Base-by-base conservation (phyloP, 2,797 vertebrate genomes). In the Paratrypauchen microcephalus region DNA sequence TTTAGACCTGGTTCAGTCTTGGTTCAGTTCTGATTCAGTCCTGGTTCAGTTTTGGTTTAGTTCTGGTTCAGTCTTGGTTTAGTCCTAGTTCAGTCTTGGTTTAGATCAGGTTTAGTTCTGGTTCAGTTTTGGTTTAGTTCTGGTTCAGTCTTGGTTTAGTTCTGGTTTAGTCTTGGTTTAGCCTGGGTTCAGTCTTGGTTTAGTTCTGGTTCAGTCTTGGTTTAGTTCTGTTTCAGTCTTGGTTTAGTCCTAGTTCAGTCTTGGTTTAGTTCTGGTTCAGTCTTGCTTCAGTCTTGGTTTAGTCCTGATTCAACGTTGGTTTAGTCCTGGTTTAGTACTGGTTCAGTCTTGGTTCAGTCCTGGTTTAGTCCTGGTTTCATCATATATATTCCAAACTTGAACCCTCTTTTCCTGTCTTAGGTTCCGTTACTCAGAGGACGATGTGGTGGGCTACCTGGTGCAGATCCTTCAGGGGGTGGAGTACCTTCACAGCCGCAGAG, bases 371-470 rank as follows among this genome's bases (percentile, higher is more conserved):
- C 19, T 52, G 19, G 18, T 18, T 50, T 18, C 7, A 3, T 47
- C 12, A 3, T 47, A 18, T 48, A 50, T 21, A 50, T 28, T 2
- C 1, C 6, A 18, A 18, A 62, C 21, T 9, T 6, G 6, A 50
- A 54, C 48, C 0, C 6, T 55, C 0, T 2, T 32, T 36, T 57
- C 6, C 26, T 2, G 15, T 56, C 41, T 56, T 70, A 99, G 97
- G 89, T 98, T 98, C 83, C 95, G 96, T 60, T 99, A 97, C 81
- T 97, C 97, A 0, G 97, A 99, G 87, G 97, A 99, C 0, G 97
- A 99, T 0, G 95, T 98, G 82, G 97, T 93, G 62, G 90, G 89
- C 30, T 98, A 96, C 12, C 68, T 97, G 79, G 92, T 95, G 21
- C 97, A 99, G 93, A 92, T 97, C 65, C 91, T 99, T 2, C 96